These are phyloP conservation scores for Cartodere bifasciata DNA, from an alignment of 2,888 invertebrate genomes.

Conservation along the genomic window DNA sequence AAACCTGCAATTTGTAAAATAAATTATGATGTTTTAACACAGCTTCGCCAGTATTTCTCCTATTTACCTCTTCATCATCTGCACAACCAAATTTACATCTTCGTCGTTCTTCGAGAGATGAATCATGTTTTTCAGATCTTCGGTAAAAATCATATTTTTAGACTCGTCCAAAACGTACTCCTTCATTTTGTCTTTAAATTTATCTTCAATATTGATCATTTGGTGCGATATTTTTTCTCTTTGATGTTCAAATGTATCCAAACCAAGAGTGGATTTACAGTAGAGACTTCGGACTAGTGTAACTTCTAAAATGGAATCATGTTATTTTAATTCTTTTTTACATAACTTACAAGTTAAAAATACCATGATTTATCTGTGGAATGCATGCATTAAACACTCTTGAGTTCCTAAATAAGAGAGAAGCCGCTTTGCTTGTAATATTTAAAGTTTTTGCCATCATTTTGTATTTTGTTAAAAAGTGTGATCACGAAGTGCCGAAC, in stretches of 20 bases:
- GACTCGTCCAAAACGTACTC: slow-evolving; percentile 43
- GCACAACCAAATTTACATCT: slow-evolving; percentile 49
- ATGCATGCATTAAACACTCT: no score
- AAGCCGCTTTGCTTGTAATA: no score
- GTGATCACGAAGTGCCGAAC: no score
- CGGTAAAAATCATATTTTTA: slow-evolving; percentile 64
- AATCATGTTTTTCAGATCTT: slow-evolving; percentile 72
- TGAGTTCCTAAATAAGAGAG: no score
- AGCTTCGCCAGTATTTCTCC: not conserved
- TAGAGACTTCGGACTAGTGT: slow-evolving; percentile 41
- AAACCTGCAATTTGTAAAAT: slow-evolving; percentile 45
- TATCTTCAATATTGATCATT: slow-evolving; percentile 47
- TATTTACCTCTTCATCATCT: slow-evolving; percentile 57
- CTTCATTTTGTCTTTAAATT: slow-evolving; percentile 58
- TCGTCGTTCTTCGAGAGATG: slow-evolving; percentile 50
- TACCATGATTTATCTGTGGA: no score
- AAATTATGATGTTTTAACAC: slow-evolving; percentile 1
- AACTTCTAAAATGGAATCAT: slow-evolving; percentile 10
- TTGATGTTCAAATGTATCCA: slow-evolving; percentile 44
- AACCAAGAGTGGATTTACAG: slow-evolving; percentile 44
- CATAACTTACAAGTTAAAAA: no score
- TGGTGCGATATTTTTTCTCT: slow-evolving; percentile 45
- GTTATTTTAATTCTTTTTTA: no score
- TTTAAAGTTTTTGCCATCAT: no score
- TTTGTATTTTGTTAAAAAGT: no score